Evolutionary conservation across 1,140 invertebrate genomes (phyloP).

Genomic region (Dendroctonus ponderosae): DNA sequence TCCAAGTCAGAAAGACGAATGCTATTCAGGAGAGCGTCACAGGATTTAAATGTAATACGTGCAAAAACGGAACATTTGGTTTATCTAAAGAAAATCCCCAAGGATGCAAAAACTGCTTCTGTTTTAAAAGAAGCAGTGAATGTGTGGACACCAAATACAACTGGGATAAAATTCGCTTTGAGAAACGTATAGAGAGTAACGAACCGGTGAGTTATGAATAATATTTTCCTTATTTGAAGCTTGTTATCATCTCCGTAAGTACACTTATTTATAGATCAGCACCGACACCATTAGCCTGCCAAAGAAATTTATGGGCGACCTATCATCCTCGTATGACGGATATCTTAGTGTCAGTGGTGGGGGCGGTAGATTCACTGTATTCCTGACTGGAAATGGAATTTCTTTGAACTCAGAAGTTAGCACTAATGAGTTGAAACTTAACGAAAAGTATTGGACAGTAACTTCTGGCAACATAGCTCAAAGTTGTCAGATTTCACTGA

Average conservation of each 20-base stretch:
- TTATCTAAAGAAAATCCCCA: constrained; percentile 66
- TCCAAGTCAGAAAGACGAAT: neutral
- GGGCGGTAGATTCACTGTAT: constrained; percentile 32
- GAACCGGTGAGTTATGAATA: constrained; percentile 16
- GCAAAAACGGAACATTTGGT: constrained; percentile 82
- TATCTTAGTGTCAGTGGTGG: constrained; percentile 59
- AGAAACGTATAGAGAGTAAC: constrained; percentile 24
- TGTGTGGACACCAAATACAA: constrained; percentile 77
- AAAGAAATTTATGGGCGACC: constrained; percentile 79
- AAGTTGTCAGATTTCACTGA: constrained; percentile 52
- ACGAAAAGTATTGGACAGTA: constrained; percentile 52
- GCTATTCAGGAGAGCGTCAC: constrained; percentile 67
- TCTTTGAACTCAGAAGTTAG: constrained; percentile 29
- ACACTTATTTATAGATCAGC: constrained; percentile 12
- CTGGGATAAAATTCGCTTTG: constrained; percentile 58
- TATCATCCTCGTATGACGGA: constrained; percentile 90
- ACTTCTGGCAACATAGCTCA: constrained; percentile 17
- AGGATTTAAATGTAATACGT: constrained; percentile 80
- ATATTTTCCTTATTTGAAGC: neutral
- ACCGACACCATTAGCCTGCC: constrained; percentile 53
- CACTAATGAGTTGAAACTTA: constrained; percentile 55
- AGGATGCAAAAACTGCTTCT: constrained; percentile 88
- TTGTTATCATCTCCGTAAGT: neutral
- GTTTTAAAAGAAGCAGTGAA: constrained; percentile 75
- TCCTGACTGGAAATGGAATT: constrained; percentile 38